Evolutionary conservation across 2,888 invertebrate genomes (phyloP), one percentile per base, ranked within the genome.

Genomic region (Morpho deidamia): DNA sequence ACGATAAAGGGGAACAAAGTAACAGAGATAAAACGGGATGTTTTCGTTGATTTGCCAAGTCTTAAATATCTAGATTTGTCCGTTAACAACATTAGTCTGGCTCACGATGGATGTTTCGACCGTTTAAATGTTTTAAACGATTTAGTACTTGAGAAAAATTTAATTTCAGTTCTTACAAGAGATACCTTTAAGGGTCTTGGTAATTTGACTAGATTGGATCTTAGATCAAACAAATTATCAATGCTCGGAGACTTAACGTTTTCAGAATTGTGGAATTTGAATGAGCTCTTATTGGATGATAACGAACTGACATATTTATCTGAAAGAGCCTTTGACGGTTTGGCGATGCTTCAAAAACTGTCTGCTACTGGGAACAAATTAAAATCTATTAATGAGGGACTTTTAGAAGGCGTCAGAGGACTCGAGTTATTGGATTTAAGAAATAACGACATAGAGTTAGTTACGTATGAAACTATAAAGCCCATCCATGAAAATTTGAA

Each of bases 71-170:
- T 99, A 59, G 94, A 93, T 73, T 90, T 99, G 63, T 96, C 96
- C 73, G 94, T 94, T 74, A 99, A 99, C 84, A 94, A 93, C 70
- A 92, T 99, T 63, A 95, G 94, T 70, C 91, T 94, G 47, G 90
- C 96, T 43, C 97, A 98, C 70, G 96, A 97, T 62, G 95, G 95
- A 64, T 95, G 98, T 58, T 97, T 96, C 74, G 91, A 92, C 68
- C 92, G 94, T 70, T 83, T 96, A 73, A 90, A 91, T 11, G 92
- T 94, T 62, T 90, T 98, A 54, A 92, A 93, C 59, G 95, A 94
- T 68, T 86, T 98, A 61, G 94, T 97, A 75, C 83, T 98, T 65
- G 95, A 95, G 69, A 90, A 91, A 63, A 96, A 94, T 89, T 93
- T 92, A 72, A 92, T 96, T 66, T 92, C 92, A 51, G 92, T 94